Evolutionary conservation across 1,140 invertebrate species (phyloP).

Genomic region (Cyphomyrmex costatus): DNA sequence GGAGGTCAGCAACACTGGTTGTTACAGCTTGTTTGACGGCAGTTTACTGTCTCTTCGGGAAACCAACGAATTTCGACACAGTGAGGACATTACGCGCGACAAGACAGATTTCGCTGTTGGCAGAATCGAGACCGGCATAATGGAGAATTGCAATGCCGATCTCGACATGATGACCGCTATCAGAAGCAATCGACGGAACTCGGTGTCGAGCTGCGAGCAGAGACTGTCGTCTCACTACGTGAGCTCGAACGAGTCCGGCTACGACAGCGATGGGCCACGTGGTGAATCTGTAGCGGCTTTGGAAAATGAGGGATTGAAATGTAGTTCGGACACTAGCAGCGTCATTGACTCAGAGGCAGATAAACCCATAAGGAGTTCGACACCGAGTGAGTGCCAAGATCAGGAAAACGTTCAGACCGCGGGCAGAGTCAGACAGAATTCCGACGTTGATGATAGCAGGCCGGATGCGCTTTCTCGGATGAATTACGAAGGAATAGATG

Average conservation of each 20-base stretch:
- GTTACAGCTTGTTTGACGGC: constrained; percentile 69
- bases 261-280: constrained; percentile 91
- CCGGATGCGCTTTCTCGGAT: constrained; percentile 53
- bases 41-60: constrained; percentile 71
- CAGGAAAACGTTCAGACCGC: constrained; percentile 55
- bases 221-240: constrained; percentile 88
- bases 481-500: constrained; percentile 75
- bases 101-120: constrained; percentile 54
- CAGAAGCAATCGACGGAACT: constrained; percentile 82
- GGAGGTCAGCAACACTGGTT: constrained; percentile 61
- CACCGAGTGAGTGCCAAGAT: constrained; percentile 78
- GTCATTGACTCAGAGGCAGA: constrained; percentile 84
- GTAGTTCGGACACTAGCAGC: constrained; percentile 84
- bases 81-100: constrained; percentile 49
- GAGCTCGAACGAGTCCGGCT: constrained; percentile 94
- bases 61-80: neutral
- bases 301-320: constrained; percentile 82
- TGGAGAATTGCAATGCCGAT: constrained; percentile 76
- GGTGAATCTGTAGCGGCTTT: constrained; percentile 82
- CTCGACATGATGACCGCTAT: constrained; percentile 79
- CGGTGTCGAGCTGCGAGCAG: constrained; percentile 81
- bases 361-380: constrained; percentile 82
- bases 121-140: constrained; percentile 75
- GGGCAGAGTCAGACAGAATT: constrained; percentile 57
- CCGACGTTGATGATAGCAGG: constrained; percentile 21